These are phyloP conservation scores for Aphrocallistes beatrix DNA, from an alignment of 37 sponge, comb jelly and placozoan species.

Conservation along the genomic window DNA sequence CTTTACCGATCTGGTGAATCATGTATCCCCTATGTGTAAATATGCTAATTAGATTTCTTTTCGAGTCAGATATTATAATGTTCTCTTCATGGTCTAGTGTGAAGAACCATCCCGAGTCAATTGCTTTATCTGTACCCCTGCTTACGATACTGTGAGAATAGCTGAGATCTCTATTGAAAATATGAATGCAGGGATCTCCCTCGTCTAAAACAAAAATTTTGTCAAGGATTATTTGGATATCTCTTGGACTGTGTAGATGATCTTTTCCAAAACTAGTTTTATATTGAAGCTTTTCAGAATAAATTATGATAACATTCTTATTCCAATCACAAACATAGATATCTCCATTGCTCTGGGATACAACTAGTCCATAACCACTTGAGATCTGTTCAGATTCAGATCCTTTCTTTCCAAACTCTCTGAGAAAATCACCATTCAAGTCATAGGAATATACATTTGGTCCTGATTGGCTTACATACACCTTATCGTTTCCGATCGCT, in stretches of 20 bases:
- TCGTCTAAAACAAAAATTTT: background rate
- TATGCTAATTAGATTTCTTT: background rate
- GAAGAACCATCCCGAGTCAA: background rate
- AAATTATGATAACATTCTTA: background rate
- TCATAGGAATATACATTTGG: background rate
- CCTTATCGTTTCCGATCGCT: background rate
- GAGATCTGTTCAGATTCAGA: background rate
- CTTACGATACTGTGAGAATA: background rate
- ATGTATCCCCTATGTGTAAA: background rate
- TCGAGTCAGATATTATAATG: background rate
- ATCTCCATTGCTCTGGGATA: background rate
- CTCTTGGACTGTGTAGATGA: background rate
- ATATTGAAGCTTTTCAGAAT: background rate
- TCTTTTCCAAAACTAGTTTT: background rate
- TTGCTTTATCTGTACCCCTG: background rate
- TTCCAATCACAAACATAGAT: background rate
- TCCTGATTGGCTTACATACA: background rate
- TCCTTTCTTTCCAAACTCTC: background rate
- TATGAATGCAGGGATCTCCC: background rate
- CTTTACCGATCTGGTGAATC: background rate
- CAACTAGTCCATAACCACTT: background rate
- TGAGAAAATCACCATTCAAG: background rate
- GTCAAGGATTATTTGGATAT: background rate
- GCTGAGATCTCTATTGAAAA: background rate
- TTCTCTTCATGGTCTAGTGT: background rate